Conservation (phyloP, 1,140 invertebrate species). For the Euura saliciscinereae region DNA sequence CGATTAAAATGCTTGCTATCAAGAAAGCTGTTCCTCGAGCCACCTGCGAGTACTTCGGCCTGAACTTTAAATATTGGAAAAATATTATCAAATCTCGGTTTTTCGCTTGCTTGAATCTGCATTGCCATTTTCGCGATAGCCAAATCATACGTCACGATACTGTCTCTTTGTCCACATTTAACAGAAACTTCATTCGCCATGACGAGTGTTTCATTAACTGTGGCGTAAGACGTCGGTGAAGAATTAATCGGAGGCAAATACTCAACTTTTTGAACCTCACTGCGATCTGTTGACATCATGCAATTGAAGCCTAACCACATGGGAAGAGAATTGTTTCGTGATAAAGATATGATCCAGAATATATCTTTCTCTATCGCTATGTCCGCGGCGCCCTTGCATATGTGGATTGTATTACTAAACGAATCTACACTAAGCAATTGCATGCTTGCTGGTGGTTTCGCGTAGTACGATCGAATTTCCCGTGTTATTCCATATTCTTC, state of each 20-base stretch:
- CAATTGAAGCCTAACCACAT: conserved; percentile 47
- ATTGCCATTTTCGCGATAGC: conserved; percentile 23
- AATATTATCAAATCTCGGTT: conserved; percentile 41
- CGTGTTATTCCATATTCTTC: conserved; percentile 29
- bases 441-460: conserved; percentile 23
- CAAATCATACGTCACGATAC: conserved; percentile 22
- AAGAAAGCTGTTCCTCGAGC: conserved; percentile 49
- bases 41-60: conserved; percentile 42
- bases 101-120: conserved; percentile 45
- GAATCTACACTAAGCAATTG: conserved; percentile 20
- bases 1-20: conserved; percentile 52
- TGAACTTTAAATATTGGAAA: conserved; percentile 51
- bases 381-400: conserved; percentile 24
- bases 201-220: conserved; percentile 34
- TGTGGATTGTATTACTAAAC: conserved; percentile 21
- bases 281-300: conserved; percentile 29
- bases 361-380: conserved; percentile 41
- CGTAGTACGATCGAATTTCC: conserved; percentile 27
- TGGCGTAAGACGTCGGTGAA: conserved; percentile 22
- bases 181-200: conserved; percentile 28
- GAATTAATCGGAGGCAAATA: conserved; percentile 28
- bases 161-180: conserved; percentile 34
- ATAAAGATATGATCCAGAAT: conserved; percentile 43
- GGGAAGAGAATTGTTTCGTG: conserved; percentile 33
- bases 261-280: conserved; percentile 36